Base-by-base conservation (phyloP, 2,113 vertebrate genomes). In the Platichthys stellatus region DNA sequence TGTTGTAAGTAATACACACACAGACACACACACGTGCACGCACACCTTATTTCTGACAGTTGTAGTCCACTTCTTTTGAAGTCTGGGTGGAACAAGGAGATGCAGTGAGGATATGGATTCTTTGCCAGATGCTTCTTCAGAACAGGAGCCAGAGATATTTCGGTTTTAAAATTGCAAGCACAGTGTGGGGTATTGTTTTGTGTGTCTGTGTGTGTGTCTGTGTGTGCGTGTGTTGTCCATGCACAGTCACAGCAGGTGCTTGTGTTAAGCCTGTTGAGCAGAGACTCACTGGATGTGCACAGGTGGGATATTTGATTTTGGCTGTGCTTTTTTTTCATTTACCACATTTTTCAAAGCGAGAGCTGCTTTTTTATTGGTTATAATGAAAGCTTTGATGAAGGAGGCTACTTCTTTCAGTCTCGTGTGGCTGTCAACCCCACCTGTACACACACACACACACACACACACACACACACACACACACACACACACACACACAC, bases 1-100 rank as follows among this genome's bases (percentile, higher is more conserved):
- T 98, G 98, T 86, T 94, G 98, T 99, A 90, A 98, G 98, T 98
- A 68, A 74, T 12, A 73, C 40, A 60, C 63, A 20, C 80, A 71
- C 49, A 7, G 38, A 24, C 72, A 49, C 68, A 64, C 78, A 28
- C 49, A 26, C 82, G 68, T 49, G 9, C 51, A 40, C 70, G 49
- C 69, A 64, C 76, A 24, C 67, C 58, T 57, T 70, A 23, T 70
- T 57, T 74, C 76, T 70, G 63, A 51, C 63, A 63, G 38, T 62
- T 24, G 3, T 21, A 56, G 63, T 72, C 49, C 18, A 66, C 43
- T 77, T 66, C 72, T 59, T 86, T 88, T 88, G 62, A 87, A 71
- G 59, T 82, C 69, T 69, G 49, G 59, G 38, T 79, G 75, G 61
- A 76, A 21, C 38, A 45, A 71, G 63, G 74, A 63, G 69, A 69